Conservation (phyloP, 2,113 vertebrate genomes). For the Cynopterus brachyotis region DNA sequence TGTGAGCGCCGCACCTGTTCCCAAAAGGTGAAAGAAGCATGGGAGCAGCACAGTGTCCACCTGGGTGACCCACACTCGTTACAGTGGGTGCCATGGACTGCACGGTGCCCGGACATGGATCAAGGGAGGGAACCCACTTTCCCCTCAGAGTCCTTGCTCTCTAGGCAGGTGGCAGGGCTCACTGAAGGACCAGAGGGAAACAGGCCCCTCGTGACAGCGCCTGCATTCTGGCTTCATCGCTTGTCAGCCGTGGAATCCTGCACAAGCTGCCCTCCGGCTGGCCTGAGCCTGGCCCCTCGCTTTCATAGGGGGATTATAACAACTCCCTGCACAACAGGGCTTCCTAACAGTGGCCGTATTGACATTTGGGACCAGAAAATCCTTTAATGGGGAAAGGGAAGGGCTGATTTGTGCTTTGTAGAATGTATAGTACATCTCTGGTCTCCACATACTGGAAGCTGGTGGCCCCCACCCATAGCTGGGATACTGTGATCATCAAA, state of each 20-base stretch:
- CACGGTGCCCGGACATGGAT: background rate
- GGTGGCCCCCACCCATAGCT: background rate
- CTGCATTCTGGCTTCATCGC: background rate
- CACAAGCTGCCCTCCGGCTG: background rate
- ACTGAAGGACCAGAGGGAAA: background rate
- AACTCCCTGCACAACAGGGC: background rate
- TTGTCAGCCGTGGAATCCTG: background rate
- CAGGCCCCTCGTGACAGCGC: background rate
- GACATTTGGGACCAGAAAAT: background rate
- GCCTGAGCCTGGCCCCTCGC: background rate
- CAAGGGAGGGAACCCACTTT: background rate
- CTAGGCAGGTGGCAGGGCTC: background rate
- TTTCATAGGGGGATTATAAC: background rate
- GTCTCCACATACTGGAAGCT: background rate
- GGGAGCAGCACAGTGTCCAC: background rate
- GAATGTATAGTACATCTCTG: background rate
- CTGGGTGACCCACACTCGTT: background rate
- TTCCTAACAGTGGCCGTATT: background rate
- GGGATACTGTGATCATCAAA: background rate
- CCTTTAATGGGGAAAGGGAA: fast-evolving
- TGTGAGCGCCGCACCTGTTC: background rate
- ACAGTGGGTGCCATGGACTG: background rate
- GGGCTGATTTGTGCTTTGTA: background rate
- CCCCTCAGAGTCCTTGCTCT: background rate
- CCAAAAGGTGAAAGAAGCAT: background rate